These are phyloP conservation scores for Synanthedon vespiformis DNA, from an alignment of 2,888 invertebrate genomes.

Conservation along the genomic window DNA sequence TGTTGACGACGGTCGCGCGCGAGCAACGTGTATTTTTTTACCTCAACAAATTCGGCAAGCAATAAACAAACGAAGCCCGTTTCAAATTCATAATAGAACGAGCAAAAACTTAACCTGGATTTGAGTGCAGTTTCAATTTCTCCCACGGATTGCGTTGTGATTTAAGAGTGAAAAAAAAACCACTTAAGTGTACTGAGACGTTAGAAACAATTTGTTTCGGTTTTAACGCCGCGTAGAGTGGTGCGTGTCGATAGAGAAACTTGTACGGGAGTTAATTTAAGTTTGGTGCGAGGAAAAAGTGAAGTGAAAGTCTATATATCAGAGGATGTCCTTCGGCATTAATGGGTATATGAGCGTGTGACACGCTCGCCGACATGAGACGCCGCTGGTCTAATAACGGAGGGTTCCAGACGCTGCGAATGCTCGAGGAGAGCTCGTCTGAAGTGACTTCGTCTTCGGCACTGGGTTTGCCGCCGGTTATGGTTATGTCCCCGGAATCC, in stretches of 20 bases:
- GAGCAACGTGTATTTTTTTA: conserved; percentile 50
- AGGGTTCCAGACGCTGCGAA: conserved; percentile 74
- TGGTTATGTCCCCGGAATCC: conserved; percentile 83
- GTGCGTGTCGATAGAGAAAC: conserved; percentile 45
- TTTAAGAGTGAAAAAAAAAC: conserved; percentile 13
- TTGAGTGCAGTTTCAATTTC: conserved; percentile 44
- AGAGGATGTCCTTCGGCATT: conserved; percentile 60
- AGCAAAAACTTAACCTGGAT: conserved; percentile 30
- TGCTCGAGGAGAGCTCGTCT: conserved; percentile 79
- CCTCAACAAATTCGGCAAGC: conserved; percentile 12
- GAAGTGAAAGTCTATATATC: conserved; percentile 56
- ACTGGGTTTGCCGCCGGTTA: conserved; percentile 76
- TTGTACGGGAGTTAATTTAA: conserved; percentile 37
- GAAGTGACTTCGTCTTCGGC: conserved; percentile 84
- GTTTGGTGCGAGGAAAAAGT: conserved; percentile 62
- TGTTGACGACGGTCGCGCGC: conserved; percentile 63
- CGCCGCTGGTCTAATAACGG: conserved; percentile 83
- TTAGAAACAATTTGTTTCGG: conserved; percentile 47
- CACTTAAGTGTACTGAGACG: conserved; percentile 32
- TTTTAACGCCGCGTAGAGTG: conserved; percentile 42
- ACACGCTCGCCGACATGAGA: conserved; percentile 74
- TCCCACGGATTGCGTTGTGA: conserved; percentile 54
- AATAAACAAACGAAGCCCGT: conserved; percentile 32
- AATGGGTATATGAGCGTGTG: conserved; percentile 50
- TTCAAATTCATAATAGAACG: conserved; percentile 21